Evolutionary conservation across 2,113 vertebrate species (phyloP), one percentile per base, ranked within the genome.

Genomic region (Triplophysa rosa): DNA sequence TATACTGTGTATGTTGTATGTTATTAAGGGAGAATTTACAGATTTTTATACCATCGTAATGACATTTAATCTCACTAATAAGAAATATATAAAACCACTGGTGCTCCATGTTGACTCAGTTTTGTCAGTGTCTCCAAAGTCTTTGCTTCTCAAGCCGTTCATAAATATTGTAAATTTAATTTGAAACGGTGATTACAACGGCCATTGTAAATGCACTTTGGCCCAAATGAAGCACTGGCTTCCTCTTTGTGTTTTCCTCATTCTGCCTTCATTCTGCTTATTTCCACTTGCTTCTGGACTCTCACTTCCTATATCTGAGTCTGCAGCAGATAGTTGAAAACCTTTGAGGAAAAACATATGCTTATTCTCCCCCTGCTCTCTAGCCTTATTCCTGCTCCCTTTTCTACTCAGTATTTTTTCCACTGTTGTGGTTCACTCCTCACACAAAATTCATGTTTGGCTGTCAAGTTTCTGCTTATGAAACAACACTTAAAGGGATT

Each of bases 281-380:
- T 80, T 78, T 71, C 66, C 74, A 70, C 73, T 61, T 61, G 61
- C 77, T 66, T 73, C 66, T 12, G 12, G 58, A 74, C 74, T 90
- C 88, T 90, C 88, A 89, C 90, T 91, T 92, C 90, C 91, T 90
- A 85, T 90, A 91, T 91, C 80, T 79, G 78, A 91, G 89, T 85
- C 80, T 87, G 76, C 82, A 89, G 86, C 87, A 80, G 88, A 89
- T 82, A 86, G 85, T 79, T 87, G 70, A 86, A 88, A 83, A 79
- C 73, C 86, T 87, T 86, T 87, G 81, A 88, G 88, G 82, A 86
- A 88, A 88, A 89, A 89, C 83, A 88, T 83, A 84, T 78, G 65
- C 68, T 80, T 77, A 67, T 67, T 75, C 63, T 71, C 78, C 74
- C 29, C 61, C 58, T 45, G 14, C 33, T 74, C 67, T 79, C 64